Percentiles rank a stretch among this genome's conserved stretches.
Conservation (phyloP, 1,140 invertebrate species). For the Ceratosolen fusciceps region DNA sequence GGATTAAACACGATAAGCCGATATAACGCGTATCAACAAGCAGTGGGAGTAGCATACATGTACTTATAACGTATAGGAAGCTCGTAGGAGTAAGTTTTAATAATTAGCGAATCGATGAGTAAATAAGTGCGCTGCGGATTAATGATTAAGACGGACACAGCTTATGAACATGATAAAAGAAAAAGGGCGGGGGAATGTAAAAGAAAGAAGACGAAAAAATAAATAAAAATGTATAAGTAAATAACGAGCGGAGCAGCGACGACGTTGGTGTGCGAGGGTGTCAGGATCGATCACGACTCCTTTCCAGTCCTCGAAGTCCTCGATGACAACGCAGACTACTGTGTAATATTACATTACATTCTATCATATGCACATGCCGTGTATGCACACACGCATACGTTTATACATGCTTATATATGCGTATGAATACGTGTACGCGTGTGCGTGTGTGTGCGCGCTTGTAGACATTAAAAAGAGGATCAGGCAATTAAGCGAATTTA, state of each 20-base stretch:
- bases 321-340: slow-evolving; percentile 60
- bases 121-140: slow-evolving; percentile 42
- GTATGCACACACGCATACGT: no score
- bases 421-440: slow-evolving; percentile 32
- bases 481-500: slow-evolving; percentile 49
- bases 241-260: slow-evolving; percentile 58
- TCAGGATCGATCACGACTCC: slow-evolving; percentile 62
- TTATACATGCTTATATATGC: slow-evolving; percentile 18
- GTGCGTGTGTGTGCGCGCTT: slow-evolving; percentile 16
- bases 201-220: slow-evolving; percentile 44
- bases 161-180: no score
- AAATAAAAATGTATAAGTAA: no score
- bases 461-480: slow-evolving; percentile 42
- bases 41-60: slow-evolving; percentile 57
- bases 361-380: no score
- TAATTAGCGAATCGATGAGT: slow-evolving; percentile 50
- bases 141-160: no score
- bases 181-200: no score
- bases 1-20: slow-evolving; percentile 37
- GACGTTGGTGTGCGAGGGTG: slow-evolving; percentile 68
- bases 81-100: slow-evolving; percentile 56
- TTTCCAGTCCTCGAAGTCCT: slow-evolving; percentile 62
- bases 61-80: slow-evolving; percentile 55
- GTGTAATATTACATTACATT: slow-evolving; percentile 44
- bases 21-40: slow-evolving; percentile 53